Evolutionary conservation across 37 sponge, comb jelly and placozoan genomes (phyloP), one percentile per base, ranked within the genome.

Genomic region (Mnemiopsis leidyi): DNA sequence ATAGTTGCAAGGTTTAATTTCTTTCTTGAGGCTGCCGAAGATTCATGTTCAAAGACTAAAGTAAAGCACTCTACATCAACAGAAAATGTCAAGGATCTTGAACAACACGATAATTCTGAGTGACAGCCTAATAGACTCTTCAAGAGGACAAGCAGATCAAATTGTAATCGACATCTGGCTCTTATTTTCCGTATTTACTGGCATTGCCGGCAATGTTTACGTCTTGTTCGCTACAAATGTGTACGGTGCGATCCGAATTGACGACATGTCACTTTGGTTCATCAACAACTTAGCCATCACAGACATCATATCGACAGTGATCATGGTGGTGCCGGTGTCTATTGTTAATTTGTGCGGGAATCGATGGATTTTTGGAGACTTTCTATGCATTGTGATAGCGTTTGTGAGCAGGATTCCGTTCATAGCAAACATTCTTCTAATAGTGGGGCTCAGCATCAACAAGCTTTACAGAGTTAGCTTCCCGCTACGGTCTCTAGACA

Each of bases 221-320:
- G 75, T 71, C n/a, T 18, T 71, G 3, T n/a, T 23, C 20, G 75
- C n/a, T 23, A 71, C 75, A n/a, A 3, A 29, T 24, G 20, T 23
- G 75, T 71, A 71, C 75, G 20, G 20, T 18, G 75, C 75, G 2
- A 71, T 71, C 75, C 5, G 75, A 24, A 71, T 71, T 29, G 75
- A 71, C 20, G 75, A 71, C 3, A 71, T 71, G 75, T 71, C 75
- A 29, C 75, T 71, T 5, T 71, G 75, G 75, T 71, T 71, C n/a
- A 71, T 71, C 75, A 71, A 71, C 3, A 28, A 28, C n/a, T 28
- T 71, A 18, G 75, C 21, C 3, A 28, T 71, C 30, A 28, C 75
- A 18, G 75, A 71, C 20, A n/a, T 71, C 5, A 5, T 28, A 3
- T 71, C 75, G 3, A n/a, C 30, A 29, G 75, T 71, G 30, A 5